Conservation (phyloP, 2,888 invertebrate species). For the Andrena bucephala region DNA sequence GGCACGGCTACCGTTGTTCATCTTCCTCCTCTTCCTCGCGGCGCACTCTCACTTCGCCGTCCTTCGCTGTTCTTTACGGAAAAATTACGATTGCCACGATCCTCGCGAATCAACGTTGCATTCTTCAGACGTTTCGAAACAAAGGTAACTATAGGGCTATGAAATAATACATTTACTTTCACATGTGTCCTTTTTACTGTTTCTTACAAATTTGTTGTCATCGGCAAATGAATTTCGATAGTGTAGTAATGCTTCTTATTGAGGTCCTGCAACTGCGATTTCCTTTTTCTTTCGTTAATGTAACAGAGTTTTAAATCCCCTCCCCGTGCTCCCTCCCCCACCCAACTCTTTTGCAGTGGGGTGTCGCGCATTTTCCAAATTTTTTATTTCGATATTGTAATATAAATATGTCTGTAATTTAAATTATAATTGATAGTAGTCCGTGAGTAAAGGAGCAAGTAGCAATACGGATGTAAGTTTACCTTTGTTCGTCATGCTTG, state of each 20-base stretch:
- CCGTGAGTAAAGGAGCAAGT: not conserved
- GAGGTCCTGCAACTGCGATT: too few species aligned
- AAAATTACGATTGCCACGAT: conserved; percentile 38
- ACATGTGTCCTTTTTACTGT: too few species aligned
- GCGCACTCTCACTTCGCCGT: conserved; percentile 58
- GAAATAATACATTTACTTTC: too few species aligned
- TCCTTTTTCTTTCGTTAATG: too few species aligned
- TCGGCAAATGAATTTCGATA: too few species aligned
- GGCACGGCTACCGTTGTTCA: conserved; percentile 1
- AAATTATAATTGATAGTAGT: not conserved
- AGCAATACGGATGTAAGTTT: not conserved
- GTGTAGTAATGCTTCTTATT: too few species aligned
- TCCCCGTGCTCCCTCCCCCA: too few species aligned
- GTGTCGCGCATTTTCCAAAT: too few species aligned
- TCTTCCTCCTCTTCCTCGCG: conserved; percentile 36
- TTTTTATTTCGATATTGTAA: too few species aligned
- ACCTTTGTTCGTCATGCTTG: not conserved
- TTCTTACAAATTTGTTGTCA: too few species aligned
- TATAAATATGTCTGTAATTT: not conserved
- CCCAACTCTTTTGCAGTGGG: too few species aligned
- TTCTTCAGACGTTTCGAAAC: conserved; percentile 47
- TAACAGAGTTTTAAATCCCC: too few species aligned
- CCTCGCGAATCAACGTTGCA: conserved; percentile 1
- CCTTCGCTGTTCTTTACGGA: conserved; percentile 49
- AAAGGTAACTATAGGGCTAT: not conserved